Base-by-base conservation (phyloP, 35 echinoderm and acorn worm genomes). In the Eucidaris tribuloides region DNA sequence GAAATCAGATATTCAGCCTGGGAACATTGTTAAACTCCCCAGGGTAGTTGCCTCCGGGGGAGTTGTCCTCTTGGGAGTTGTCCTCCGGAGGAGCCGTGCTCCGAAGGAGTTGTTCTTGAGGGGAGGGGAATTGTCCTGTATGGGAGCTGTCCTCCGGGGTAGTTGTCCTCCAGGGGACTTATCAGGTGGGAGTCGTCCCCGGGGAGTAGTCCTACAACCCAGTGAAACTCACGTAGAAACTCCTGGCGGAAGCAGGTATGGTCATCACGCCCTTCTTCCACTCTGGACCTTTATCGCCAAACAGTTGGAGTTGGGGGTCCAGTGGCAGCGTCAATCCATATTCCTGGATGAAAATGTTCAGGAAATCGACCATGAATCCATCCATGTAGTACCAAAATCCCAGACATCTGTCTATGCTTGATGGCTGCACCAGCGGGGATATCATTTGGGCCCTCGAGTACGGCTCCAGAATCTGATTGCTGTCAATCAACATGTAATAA, bases 351-450 rank as follows among this genome's bases (percentile, higher is more conserved):
- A 19, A 74, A 4, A 74, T 11, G 23, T 74, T 74, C 7, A 74
- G 40, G 68, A 74, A 74, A 1, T 74, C 41, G 14, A n/a, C 24
- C 35, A 42, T 74, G 68, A 6, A 17, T 14, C 68, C 68, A 22
- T 44, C 25, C 68, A 74, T 74, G 68, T 11, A 74, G 38, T 74
- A 74, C 68, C 68, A 74, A 20, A 74, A 74, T 2, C 44, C 24
- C 2, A 74, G 44, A 41, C 68, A 74, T 3, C 68, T 33, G 13
- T 6, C 2, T 13, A 13, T 74, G 14, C 28, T 9, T 3, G 37
- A 43, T 9, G 34, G 38, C 40, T 33, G 1, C 14, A 74, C 37
- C 18, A 74, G 19, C 15, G 68, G 34, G 3, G 68, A 74, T 6
- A 17, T 2, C 35, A 74, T 19, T 3, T 43, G 35, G 13, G 68